phyloP scores from a whole-genome alignment of 2,888 invertebrate species.

The Limulus polyphemus region DNA sequence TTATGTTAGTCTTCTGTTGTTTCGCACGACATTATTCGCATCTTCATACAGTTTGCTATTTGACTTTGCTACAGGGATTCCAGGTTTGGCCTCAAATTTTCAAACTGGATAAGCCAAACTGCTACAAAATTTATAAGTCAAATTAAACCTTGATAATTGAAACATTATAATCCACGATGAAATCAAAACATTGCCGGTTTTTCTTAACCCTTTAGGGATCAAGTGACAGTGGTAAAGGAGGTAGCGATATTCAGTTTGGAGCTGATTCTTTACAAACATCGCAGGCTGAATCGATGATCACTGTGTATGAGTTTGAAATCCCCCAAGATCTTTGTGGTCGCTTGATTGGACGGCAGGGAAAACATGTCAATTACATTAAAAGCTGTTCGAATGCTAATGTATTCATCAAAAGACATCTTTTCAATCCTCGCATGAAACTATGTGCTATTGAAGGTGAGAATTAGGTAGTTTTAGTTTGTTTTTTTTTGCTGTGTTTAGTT shows the following conservation, averaged over 20 bases:
- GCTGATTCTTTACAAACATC: background rate
- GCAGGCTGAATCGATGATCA: background rate
- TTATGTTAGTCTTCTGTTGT: too few species aligned
- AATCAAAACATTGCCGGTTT: too few species aligned
- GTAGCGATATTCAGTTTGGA: slow-evolving; percentile 44
- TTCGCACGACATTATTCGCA: too few species aligned
- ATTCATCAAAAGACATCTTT: slow-evolving; percentile 62
- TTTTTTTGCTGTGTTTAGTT: too few species aligned
- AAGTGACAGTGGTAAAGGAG: slow-evolving; percentile 70
- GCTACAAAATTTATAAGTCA: too few species aligned
- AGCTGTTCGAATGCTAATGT: slow-evolving; percentile 64
- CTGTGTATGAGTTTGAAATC: slow-evolving; percentile 37
- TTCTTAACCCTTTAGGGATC: slow-evolving; percentile 45
- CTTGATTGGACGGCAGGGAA: slow-evolving; percentile 57
- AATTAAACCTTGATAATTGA: too few species aligned
- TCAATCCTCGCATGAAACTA: slow-evolving; percentile 58
- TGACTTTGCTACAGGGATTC: too few species aligned
- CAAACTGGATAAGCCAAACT: too few species aligned
- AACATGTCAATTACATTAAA: slow-evolving; percentile 63
- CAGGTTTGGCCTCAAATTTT: too few species aligned
- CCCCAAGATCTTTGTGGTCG: slow-evolving; percentile 57
- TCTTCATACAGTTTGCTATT: too few species aligned
- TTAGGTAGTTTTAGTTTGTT: too few species aligned
- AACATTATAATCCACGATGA: too few species aligned
- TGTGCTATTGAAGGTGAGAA: slow-evolving; percentile 63